Evolutionary conservation across 37 sponge, comb jelly and placozoan species (phyloP).

Genomic region (Geodia barretti): DNA sequence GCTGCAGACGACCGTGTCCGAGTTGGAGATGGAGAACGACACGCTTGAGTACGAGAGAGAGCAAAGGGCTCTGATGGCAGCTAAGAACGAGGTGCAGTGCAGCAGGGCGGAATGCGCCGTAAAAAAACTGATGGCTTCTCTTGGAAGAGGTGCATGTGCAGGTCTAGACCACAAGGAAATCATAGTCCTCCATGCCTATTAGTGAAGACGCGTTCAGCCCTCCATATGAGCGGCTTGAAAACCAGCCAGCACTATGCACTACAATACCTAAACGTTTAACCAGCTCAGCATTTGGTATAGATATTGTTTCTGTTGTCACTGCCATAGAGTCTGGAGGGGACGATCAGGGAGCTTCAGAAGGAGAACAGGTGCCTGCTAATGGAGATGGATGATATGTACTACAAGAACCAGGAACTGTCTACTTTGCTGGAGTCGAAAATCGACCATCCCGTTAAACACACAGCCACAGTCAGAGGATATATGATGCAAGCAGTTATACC

Average conservation of each 20-base stretch:
- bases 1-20: conserved; percentile 27
- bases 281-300: too few species aligned
- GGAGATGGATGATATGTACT: background rate
- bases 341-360: background rate
- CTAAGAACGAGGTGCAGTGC: background rate
- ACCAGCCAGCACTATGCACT: too few species aligned
- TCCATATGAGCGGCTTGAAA: too few species aligned
- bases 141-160: background rate
- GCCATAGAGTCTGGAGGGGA: background rate
- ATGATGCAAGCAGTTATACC: too few species aligned
- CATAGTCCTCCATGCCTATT: background rate
- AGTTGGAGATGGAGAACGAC: conserved; percentile 29
- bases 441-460: too few species aligned
- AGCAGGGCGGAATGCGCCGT: background rate
- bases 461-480: too few species aligned
- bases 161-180: too few species aligned
- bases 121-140: background rate
- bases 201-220: too few species aligned
- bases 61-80: background rate
- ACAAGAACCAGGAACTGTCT: background rate
- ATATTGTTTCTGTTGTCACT: too few species aligned
- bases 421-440: background rate
- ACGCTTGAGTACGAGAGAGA: conserved; percentile 24
- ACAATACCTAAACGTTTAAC: too few species aligned
- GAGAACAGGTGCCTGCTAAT: background rate